These are phyloP conservation scores for Salvelinus alpinus DNA, from an alignment of 2,113 vertebrate genomes.

Conservation along the genomic window DNA sequence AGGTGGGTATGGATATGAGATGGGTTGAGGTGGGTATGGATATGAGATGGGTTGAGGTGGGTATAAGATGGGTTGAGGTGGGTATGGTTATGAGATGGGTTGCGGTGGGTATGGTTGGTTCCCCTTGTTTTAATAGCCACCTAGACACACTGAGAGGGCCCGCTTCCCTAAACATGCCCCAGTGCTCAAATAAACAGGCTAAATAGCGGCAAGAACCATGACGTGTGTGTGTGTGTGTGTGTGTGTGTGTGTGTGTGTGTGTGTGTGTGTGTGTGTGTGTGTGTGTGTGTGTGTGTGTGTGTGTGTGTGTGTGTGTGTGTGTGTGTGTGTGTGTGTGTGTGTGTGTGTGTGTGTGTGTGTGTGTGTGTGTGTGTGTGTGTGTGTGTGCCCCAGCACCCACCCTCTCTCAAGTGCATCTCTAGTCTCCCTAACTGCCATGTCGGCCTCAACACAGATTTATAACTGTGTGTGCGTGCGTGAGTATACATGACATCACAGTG, in stretches of 20 bases:
- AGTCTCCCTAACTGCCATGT: slow-evolving; percentile 15
- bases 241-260: too few relatives aligned
- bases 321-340: slow-evolving; percentile 14
- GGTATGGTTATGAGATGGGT: too few relatives aligned
- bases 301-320: slow-evolving; percentile 3
- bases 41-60: too few relatives aligned
- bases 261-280: too few relatives aligned
- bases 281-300: too few relatives aligned
- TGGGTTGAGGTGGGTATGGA: too few relatives aligned
- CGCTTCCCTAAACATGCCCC: slow-evolving; percentile 51
- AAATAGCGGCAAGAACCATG: slow-evolving; percentile 58
- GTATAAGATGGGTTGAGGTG: too few relatives aligned
- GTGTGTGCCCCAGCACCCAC: slow-evolving; percentile 14
- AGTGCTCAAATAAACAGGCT: slow-evolving; percentile 67
- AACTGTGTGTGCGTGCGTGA: too few relatives aligned
- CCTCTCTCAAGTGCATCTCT: slow-evolving; percentile 76
- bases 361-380: too few relatives aligned
- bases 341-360: too few relatives aligned
- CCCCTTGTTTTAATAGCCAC: slow-evolving; percentile 77
- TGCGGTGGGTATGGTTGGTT: slow-evolving; percentile 38
- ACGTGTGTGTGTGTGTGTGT: slow-evolving; percentile 18
- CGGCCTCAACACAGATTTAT: too few relatives aligned
- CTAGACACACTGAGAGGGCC: slow-evolving; percentile 57
- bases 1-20: too few relatives aligned
- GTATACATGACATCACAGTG: slow-evolving; percentile 48